Base-by-base conservation (phyloP, 2,888 invertebrate species). In the Cheilosia vulpina region DNA sequence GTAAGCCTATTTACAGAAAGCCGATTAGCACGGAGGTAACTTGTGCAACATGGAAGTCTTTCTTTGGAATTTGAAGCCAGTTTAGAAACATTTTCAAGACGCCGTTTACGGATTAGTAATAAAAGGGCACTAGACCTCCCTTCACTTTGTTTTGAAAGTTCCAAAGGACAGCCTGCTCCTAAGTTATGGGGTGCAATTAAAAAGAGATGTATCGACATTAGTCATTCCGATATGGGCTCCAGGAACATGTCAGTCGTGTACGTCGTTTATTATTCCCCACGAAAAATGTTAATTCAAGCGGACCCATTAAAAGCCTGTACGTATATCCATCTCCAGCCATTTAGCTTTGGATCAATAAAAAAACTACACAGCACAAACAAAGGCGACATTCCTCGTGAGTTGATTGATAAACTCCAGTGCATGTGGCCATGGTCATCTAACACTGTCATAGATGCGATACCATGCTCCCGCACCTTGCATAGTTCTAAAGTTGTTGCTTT, bases 351-450 rank as follows among this genome's bases (percentile, higher is more conserved):
- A 82, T 66, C 19, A 45, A 72, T 77, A 55, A 58, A 69, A 57
- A 21, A 21, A 13, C 31, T 2, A 9, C 27, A 31, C 31, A 7
- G 2, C 55, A 57, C 45, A 57, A 65, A 63, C 69, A 68, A 66
- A 55, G 53, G 55, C 62, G 53, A 83, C 72, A 83, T 72, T 66
- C 71, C 65, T 21, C 60, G 62, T 24, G 21, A 27, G 57, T 66
- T 71, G 77, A 71, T 53, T 65, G 60, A 72, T 62, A 72, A 62
- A 65, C 58, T 60, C 43, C 63, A 76, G 15, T 34, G 34, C 21
- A 50, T 27, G 71, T 45, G 65, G n/a, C 62, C 82, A 72, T 53
- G 65, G 60, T 50, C 78, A 78, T 78, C 71, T 58, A 69, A 11
- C 75, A 43, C 75, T 75, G 68, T 69, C 76, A 76, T 45, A 58